A percentile compares a stretch with the other conserved stretches of the same genome.
phyloP scores from a whole-genome alignment of 1,140 invertebrate species.

The Dreissena polymorpha region DNA sequence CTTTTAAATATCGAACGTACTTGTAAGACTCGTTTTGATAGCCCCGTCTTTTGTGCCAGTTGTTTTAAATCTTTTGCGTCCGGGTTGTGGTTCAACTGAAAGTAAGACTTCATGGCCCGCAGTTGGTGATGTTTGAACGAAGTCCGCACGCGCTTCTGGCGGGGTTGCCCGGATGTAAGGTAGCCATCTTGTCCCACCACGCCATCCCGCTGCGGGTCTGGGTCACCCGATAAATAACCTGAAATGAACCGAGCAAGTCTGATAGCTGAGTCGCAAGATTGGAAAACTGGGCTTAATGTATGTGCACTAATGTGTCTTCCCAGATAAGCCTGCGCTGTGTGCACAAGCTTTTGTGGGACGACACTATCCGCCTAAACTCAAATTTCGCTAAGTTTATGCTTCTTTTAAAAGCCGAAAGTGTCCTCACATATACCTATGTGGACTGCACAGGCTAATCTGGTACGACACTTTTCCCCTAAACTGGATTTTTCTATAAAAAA shows the following conservation, averaged over 20 bases:
- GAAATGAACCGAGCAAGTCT: neutral
- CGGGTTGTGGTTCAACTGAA: slow-evolving; percentile 98
- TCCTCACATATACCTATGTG: no score
- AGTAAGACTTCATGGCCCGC: slow-evolving; percentile 98
- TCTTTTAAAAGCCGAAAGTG: no score
- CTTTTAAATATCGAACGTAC: slow-evolving; percentile 82
- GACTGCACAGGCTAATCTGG: no score
- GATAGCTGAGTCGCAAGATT: no score
- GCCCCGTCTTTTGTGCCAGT: slow-evolving; percentile 97
- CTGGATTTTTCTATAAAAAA: no score
- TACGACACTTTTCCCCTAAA: no score
- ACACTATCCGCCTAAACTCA: no score
- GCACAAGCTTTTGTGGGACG: no score
- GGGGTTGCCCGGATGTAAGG: slow-evolving; percentile 57
- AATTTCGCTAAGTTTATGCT: no score
- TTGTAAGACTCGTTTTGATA: slow-evolving; percentile 98
- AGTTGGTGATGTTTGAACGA: slow-evolving; percentile 99
- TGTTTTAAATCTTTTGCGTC: slow-evolving; percentile 98
- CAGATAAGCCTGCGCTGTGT: no score
- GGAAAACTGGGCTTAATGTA: no score
- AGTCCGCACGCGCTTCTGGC: slow-evolving; percentile 95
- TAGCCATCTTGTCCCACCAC: slow-evolving; percentile 46
- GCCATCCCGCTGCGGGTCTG: slow-evolving; percentile 27
- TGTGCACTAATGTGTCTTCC: no score
- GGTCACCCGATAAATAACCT: slow-evolving; percentile 48